Conservation (phyloP, 2,797 vertebrate genomes). For the Prionace glauca region DNA sequence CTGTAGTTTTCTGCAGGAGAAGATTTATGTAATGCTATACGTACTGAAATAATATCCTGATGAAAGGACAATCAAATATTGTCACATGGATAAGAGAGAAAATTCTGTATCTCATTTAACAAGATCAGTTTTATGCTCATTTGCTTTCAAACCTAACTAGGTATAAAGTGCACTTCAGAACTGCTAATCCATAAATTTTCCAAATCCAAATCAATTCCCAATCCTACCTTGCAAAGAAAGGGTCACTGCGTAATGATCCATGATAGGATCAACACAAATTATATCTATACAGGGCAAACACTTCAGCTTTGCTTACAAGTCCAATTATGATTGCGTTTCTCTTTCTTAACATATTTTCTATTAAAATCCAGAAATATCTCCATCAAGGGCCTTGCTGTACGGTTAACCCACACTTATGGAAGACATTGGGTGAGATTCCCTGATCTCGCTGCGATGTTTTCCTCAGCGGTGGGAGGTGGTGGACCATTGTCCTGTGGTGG, state of each 20-base stretch:
- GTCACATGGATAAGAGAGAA: background rate
- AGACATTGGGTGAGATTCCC: no score
- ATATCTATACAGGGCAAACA: background rate
- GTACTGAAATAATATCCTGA: background rate
- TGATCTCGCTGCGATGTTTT: no score
- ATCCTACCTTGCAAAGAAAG: background rate
- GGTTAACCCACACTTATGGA: background rate
- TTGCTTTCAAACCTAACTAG: background rate
- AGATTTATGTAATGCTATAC: background rate
- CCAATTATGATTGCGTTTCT: background rate
- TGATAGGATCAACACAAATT: background rate
- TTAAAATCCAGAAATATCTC: background rate
- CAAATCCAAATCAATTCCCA: background rate
- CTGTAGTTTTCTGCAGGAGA: background rate
- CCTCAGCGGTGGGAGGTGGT: no score
- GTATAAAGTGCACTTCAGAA: background rate
- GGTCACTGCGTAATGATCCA: no score
- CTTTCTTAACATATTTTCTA: background rate
- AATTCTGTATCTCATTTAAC: background rate
- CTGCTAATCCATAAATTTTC: background rate
- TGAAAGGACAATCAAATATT: background rate
- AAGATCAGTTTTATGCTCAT: background rate
- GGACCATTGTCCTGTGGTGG: no score
- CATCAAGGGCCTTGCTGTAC: background rate
- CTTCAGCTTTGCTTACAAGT: background rate